Evolutionary conservation across 2,113 vertebrate species (phyloP).

Genomic region (Cottus gobio): DNA sequence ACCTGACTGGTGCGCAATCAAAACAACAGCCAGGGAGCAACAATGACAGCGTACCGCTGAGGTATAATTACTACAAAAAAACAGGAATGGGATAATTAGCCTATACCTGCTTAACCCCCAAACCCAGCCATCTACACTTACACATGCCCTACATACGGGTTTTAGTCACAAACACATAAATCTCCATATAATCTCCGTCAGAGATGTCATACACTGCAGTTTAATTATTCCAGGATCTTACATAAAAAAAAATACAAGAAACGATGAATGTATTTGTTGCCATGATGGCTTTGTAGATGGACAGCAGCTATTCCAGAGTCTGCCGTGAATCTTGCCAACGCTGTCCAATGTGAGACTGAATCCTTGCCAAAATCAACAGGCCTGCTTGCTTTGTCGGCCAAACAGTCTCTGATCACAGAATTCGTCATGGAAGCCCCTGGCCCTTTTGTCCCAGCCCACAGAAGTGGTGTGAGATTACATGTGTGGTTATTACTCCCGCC

Average conservation of each 20-base stretch:
- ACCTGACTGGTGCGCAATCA: conserved; percentile 67
- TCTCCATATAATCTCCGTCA: neutral
- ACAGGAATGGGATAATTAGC: conserved; percentile 67
- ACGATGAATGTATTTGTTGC: neutral
- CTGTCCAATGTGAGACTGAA: conserved; percentile 34
- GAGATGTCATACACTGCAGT: neutral
- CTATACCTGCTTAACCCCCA: conserved; percentile 26
- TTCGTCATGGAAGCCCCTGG: conserved; percentile 50
- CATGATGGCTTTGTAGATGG: conserved; percentile 7
- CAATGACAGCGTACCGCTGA: conserved; percentile 56
- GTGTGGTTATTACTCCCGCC: conserved; percentile 50
- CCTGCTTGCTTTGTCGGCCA: conserved; percentile 53
- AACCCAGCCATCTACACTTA: conserved; percentile 12
- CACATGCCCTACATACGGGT: neutral
- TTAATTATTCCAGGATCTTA: neutral
- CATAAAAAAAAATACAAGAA: neutral
- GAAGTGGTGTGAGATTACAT: conserved; percentile 69
- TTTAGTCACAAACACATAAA: neutral
- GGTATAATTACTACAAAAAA: conserved; percentile 76
- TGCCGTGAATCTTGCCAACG: conserved; percentile 31
- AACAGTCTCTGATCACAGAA: conserved; percentile 58
- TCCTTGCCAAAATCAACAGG: conserved; percentile 67
- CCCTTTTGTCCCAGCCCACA: conserved; percentile 58
- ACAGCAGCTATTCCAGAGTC: conserved; percentile 22
- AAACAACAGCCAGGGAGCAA: conserved; percentile 71